A percentile compares a stretch with the other conserved stretches of the same genome.
Evolutionary conservation across 2,888 invertebrate species (phyloP).

Genomic region (Torymus aiolomorphi): DNA sequence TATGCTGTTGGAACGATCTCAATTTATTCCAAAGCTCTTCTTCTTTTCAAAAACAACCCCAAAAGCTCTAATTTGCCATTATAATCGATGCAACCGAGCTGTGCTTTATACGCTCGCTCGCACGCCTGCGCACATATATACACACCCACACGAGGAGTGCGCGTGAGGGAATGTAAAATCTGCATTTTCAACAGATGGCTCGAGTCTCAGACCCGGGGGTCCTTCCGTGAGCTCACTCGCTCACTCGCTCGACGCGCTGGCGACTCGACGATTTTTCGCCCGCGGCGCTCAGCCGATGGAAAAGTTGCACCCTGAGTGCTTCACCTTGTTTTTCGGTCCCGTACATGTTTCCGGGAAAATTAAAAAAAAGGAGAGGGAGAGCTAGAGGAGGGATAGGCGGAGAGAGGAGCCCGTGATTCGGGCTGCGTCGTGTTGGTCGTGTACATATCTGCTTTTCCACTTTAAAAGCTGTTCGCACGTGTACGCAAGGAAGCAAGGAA

Average conservation of each 20-base stretch:
- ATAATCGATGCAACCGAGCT: no score
- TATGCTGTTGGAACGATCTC: no score
- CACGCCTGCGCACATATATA: no score
- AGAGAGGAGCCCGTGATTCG: slow-evolving; percentile 16
- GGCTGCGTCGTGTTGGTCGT: neutral
- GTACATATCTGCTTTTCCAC: slow-evolving; percentile 31
- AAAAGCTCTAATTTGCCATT: no score
- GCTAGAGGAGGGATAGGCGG: neutral
- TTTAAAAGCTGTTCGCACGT: slow-evolving; percentile 45
- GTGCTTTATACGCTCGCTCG: no score
- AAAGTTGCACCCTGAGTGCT: slow-evolving; percentile 74
- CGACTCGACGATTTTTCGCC: slow-evolving; percentile 74
- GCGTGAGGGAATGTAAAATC: slow-evolving; percentile 68
- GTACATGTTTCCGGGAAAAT: slow-evolving; percentile 61
- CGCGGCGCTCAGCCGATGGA: slow-evolving; percentile 73
- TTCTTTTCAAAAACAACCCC: no score
- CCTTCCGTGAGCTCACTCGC: slow-evolving; percentile 55
- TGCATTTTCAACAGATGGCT: slow-evolving; percentile 73
- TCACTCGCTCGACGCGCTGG: slow-evolving; percentile 43
- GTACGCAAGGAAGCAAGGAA: neutral
- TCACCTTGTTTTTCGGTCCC: slow-evolving; percentile 70
- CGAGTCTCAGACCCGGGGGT: slow-evolving; percentile 71
- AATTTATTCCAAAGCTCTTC: no score
- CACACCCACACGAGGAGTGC: no score
- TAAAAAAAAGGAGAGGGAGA: slow-evolving; percentile 54